Percentiles rank a stretch among this genome's conserved stretches.
Evolutionary conservation across 2,888 invertebrate genomes (phyloP).

Genomic region (Ferrisia virgata): DNA sequence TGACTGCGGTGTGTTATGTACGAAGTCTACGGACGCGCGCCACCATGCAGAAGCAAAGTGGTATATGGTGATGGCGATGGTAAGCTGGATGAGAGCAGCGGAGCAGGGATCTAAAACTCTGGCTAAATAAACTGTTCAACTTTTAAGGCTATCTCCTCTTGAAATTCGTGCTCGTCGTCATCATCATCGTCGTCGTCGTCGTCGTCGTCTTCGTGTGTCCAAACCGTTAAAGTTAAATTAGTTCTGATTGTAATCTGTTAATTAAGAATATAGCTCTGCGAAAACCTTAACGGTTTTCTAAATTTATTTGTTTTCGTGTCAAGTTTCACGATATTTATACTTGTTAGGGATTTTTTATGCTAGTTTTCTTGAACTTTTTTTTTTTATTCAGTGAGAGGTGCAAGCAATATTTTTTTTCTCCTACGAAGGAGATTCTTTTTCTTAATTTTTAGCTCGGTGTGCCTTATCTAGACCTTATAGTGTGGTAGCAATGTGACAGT

Average conservation of each 20-base stretch:
- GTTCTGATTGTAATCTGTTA: constrained; percentile 30
- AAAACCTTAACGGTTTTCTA: neutral
- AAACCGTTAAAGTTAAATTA: constrained; percentile 22
- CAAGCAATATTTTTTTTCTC: no score
- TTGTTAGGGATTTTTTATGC: no score
- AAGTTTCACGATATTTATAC: no score
- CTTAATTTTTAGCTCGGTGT: no score
- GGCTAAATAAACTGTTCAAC: constrained; percentile 8
- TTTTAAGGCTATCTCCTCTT: constrained; percentile 3
- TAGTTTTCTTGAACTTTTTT: no score
- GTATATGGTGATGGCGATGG: neutral
- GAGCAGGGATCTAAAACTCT: neutral
- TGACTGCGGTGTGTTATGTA: neutral
- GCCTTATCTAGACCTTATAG: no score
- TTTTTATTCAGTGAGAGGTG: no score
- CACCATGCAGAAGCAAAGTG: no score
- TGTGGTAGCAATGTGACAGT: no score
- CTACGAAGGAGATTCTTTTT: no score
- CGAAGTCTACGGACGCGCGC: neutral
- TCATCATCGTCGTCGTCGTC: neutral
- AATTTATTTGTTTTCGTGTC: neutral
- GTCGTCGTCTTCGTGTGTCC: neutral
- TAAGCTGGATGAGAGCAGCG: neutral
- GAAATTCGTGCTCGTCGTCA: neutral
- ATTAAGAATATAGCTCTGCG: neutral